Base-by-base conservation (phyloP, 1,140 invertebrate species). In the Drosophila willistoni region DNA sequence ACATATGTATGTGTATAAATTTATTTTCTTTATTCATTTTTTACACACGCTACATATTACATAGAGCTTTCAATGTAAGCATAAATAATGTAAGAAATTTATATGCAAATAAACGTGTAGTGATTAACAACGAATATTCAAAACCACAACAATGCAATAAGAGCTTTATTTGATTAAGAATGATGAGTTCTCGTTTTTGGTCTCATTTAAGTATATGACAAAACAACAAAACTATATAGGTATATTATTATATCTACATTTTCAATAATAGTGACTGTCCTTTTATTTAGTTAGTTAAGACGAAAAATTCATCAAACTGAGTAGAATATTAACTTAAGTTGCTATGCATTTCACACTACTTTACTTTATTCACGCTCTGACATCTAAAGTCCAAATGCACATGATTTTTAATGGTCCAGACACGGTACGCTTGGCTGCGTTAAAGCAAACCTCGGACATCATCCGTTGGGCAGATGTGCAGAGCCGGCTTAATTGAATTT, bases 91-190 rank as follows among this genome's bases (percentile, higher is more conserved):
- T 17, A 10, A 47, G 64, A 41, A 22, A 0, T 17, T n/a, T 54
- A 57, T 54, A 72, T 61, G 68, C 68, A 67, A 70, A 86, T 85
- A 83, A 84, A 84, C 66, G 63, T 72, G 74, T 85, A 85, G 81
- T 67, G 75, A 33, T 67, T 71, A 59, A 59, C 34, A 36, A 69
- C 33, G 9, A 4, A 4, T 19, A 17, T 7, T 57, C 22, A 57
- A 36, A 29, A 33, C 19, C 1, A 34, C 19, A 54, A 29, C 34
- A 36, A 22, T 14, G 22, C 13, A 29, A 51, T 10, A 22, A 25
- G 6, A 22, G 71, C 9, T 63, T n/a, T 2, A 10, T 4, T 36
- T 25, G 36, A n/a, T 42, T 55, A 55, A 33, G 9, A 51, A 12
- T 9, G 19, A 29, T 29, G 6, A 25, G 22, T 25, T 3, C 22